phyloP scores from a whole-genome alignment of 92 coral and sea anemone genomes.

The Paramuricea clavata region DNA sequence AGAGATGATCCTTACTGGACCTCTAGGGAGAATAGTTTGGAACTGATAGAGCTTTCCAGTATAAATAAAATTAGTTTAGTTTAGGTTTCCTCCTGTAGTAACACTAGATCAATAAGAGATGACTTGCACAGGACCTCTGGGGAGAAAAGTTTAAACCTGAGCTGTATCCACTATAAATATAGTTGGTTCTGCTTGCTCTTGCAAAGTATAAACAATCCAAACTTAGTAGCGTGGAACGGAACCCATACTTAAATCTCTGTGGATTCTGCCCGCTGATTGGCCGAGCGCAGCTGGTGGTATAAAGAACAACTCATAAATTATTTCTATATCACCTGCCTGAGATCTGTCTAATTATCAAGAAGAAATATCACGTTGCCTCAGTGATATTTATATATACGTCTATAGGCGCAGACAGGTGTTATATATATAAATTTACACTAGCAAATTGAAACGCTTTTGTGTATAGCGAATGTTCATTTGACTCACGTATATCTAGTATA shows the following conservation, averaged over 20 bases:
- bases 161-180: neutral
- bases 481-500: neutral
- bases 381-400: conserved; percentile 11
- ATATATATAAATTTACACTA: neutral
- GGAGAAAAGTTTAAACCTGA: neutral
- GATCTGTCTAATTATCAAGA: neutral
- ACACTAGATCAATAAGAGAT: no score
- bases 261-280: neutral
- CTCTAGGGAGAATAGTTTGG: no score
- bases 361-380: conserved; percentile 21
- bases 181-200: neutral
- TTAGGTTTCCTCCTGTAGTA: no score
- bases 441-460: neutral
- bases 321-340: conserved; percentile 15
- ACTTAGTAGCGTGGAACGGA: no score
- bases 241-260: neutral
- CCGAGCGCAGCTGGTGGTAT: neutral
- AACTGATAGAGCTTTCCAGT: no score
- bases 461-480: neutral
- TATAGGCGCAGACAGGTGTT: neutral
- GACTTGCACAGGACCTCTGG: no score
- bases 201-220: no score
- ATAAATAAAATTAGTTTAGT: no score
- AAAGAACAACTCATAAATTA: conserved; percentile 3
- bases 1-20: no score